phyloP scores from a whole-genome alignment of 2,888 invertebrate species.

The Plagodis dolabraria region DNA sequence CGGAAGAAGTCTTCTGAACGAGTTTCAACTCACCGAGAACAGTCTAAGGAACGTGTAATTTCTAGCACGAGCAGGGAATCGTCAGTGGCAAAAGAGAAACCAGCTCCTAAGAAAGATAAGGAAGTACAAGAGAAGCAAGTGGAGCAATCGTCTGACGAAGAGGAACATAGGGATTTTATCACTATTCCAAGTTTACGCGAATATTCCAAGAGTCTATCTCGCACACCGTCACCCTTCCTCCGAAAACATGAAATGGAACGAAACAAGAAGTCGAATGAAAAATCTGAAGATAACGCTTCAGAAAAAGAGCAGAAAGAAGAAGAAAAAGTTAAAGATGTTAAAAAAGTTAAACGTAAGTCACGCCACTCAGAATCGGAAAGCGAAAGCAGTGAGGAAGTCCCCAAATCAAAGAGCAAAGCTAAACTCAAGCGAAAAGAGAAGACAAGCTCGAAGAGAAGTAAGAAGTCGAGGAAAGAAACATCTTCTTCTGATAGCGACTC shows the following conservation, averaged over 20 bases:
- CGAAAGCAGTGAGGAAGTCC: slow-evolving; percentile 73
- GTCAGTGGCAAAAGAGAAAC: slow-evolving; percentile 70
- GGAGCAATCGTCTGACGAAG: slow-evolving; percentile 70
- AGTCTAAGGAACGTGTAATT: slow-evolving; percentile 65
- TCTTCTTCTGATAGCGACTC: slow-evolving; percentile 81
- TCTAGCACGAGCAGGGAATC: slow-evolving; percentile 82
- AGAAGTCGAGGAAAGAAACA: slow-evolving; percentile 77
- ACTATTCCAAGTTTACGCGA: slow-evolving; percentile 72
- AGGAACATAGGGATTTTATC: slow-evolving; percentile 73
- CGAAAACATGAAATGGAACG: slow-evolving; percentile 86
- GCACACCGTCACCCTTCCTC: slow-evolving; percentile 94
- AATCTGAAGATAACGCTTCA: slow-evolving; percentile 74
- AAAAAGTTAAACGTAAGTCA: slow-evolving; percentile 82
- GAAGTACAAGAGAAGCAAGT: slow-evolving; percentile 60
- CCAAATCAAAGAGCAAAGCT: slow-evolving; percentile 74
- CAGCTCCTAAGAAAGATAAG: slow-evolving; percentile 59
- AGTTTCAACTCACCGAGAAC: slow-evolving; percentile 59
- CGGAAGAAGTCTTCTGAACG: slow-evolving; percentile 71
- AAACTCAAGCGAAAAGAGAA: slow-evolving; percentile 82
- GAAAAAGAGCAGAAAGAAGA: slow-evolving; percentile 79
- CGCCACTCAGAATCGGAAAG: slow-evolving; percentile 81
- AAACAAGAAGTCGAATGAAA: slow-evolving; percentile 68
- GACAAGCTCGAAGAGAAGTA: slow-evolving; percentile 83
- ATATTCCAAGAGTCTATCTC: slow-evolving; percentile 91
- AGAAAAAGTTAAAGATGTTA: slow-evolving; percentile 50